Evolutionary conservation across 2,113 vertebrate genomes (phyloP).

Genomic region (Silurus meridionalis): DNA sequence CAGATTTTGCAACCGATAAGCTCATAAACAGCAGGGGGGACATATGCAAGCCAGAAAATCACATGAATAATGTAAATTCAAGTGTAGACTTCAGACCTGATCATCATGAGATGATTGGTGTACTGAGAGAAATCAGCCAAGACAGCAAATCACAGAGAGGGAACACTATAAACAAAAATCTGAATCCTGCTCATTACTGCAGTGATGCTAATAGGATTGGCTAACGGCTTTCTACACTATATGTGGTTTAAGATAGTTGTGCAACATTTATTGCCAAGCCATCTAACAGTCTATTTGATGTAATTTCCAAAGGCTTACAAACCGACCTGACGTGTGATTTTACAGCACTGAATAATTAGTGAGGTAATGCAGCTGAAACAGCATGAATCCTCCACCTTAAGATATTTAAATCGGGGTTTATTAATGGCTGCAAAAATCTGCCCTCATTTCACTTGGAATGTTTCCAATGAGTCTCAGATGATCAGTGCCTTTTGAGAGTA

Average conservation of each 20-base stretch:
- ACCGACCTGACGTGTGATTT: slow-evolving; percentile 27
- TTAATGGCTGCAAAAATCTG: background rate
- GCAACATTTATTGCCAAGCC: background rate
- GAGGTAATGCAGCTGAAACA: slow-evolving; percentile 16
- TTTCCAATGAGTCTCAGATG: background rate
- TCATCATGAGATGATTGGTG: background rate
- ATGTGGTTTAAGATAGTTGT: slow-evolving; percentile 7
- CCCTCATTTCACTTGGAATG: background rate
- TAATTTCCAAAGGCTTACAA: slow-evolving; percentile 26
- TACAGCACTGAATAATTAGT: slow-evolving; percentile 16
- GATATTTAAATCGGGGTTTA: background rate
- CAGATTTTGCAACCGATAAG: slow-evolving; percentile 22
- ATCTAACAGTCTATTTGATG: slow-evolving; percentile 11
- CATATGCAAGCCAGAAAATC: background rate
- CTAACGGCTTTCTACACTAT: slow-evolving; percentile 7
- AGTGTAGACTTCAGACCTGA: background rate
- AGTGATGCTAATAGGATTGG: background rate
- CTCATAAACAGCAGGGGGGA: background rate
- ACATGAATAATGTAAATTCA: slow-evolving; percentile 3
- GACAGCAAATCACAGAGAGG: background rate
- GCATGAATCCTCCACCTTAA: background rate
- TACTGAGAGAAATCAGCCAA: slow-evolving; percentile 18
- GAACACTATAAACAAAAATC: background rate
- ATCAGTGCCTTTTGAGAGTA: background rate
- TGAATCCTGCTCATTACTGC: slow-evolving; percentile 15